Conservation (phyloP, 2,797 vertebrate genomes). For the Sebastes matsubarae region DNA sequence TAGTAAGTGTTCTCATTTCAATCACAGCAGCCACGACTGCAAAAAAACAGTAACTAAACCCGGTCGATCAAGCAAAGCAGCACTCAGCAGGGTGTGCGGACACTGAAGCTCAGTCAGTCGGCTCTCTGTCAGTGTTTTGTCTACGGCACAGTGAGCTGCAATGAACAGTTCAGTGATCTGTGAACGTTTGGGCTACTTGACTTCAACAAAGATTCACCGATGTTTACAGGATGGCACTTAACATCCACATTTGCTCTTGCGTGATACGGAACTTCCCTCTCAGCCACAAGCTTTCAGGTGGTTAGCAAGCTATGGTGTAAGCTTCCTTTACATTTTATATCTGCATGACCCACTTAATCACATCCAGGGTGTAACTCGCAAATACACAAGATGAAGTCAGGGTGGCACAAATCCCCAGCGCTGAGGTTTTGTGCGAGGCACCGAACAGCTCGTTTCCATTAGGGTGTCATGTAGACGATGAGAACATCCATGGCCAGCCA, state of each 20-base stretch:
- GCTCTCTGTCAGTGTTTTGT: constrained; percentile 29
- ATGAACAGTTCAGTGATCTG: constrained; percentile 3
- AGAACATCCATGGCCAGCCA: constrained; percentile 9
- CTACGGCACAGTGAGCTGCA: constrained; percentile 24
- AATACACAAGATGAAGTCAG: neutral
- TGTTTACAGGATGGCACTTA: neutral
- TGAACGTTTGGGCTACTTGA: neutral
- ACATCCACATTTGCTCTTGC: neutral
- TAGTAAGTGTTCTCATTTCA: neutral
- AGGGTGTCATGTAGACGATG: constrained; percentile 11
- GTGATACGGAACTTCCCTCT: constrained; percentile 17
- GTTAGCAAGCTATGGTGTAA: neutral
- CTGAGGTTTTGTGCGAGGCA: constrained; percentile 18
- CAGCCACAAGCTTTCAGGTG: constrained; percentile 17
- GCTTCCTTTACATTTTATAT: neutral
- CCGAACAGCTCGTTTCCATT: constrained; percentile 46
- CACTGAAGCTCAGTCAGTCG: neutral
- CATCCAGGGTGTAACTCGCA: constrained; percentile 4
- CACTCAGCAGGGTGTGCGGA: neutral
- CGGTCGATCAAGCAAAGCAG: neutral
- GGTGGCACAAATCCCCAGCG: neutral
- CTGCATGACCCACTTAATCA: constrained; percentile 21
- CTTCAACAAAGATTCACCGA: neutral
- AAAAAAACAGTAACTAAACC: neutral
- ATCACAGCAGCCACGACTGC: neutral